Evolutionary conservation across 2,113 vertebrate species (phyloP), one percentile per base, ranked within the genome.

Genomic region (Corythornis cristatus): DNA sequence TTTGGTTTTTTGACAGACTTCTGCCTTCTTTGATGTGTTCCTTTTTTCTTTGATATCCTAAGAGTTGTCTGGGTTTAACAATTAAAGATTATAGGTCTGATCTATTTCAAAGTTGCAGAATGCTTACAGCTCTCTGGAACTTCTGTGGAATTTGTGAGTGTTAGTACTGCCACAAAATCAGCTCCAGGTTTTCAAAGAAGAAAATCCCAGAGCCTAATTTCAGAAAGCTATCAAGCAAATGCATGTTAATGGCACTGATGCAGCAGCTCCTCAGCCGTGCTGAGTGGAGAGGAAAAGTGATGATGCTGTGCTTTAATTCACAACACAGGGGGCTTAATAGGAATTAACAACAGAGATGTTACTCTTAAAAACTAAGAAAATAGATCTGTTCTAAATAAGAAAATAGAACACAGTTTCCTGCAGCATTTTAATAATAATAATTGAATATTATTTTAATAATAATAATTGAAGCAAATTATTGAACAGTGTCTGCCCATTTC

Each of bases 31-130:
- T 96, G 86, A 94, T 96, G 76, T 88, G 7, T 83, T 90, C 64
- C 60, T 74, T 35, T 94, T 71, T 90, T 54, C 68, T 95, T 94
- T 94, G 75, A 33, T 80, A 90, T 83, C 83, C 60, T 78, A 61
- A 37, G 75, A 85, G 75, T 80, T 89, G 60, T 95, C 85, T 10
- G 8, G 28, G 56, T 85, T 89, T 88, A 83, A 62, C 88, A 94
- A 67, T 93, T 94, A 83, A 88, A 91, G 61, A 88, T 83, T 92
- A 51, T 84, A 51, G 46, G 48, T 86, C 79, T 91, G 83, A 94
- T 96, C 68, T 26, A 83, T 96, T 96, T 96, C 96, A 96, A 94
- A 96, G 90, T 91, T 91, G 56, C 72, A 86, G 68, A 93, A 93
- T 51, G 46, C 78, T 89, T 93, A 23, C 56, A 80, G 56, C 29